Base-by-base conservation (phyloP, 2,113 vertebrate species). In the Rissa tridactyla region DNA sequence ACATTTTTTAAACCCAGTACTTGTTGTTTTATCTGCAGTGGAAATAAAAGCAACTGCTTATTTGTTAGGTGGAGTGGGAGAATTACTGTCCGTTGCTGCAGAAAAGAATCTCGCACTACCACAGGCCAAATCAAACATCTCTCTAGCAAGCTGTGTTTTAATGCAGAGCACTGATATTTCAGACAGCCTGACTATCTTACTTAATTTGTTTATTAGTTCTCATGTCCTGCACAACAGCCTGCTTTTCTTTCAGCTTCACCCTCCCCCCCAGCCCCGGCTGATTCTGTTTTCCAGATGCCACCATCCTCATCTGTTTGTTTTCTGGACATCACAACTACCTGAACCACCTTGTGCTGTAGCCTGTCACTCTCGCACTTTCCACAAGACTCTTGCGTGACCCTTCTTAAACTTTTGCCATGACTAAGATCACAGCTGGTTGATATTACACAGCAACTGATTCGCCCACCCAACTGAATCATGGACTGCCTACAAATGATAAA, bases 361-460 rank as follows among this genome's bases (percentile, higher is more conserved):
- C 34, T 46, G 17, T 40, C 47, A 19, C 20, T 83, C 64, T 84
- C 32, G 30, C 9, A 71, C 32, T 44, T 86, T 23, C 73, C 71
- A 34, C 54, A 80, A 71, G 11, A 64, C 19, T 23, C 11, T 8
- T 49, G 23, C 11, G 23, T 91, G 84, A 94, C 88, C 62, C 88
- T 94, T 87, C 62, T 72, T 79, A 57, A 92, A 77, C 27, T 71
- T 89, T 49, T 80, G 52, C 58, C 32, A 9, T 89, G 78, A 95
- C 71, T 94, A 95, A 94, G 66, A 94, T 84, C 77, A 85, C 89
- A 92, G 86, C 58, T 95, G 92, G 34, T 29, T 92, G 72, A 84
- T 91, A 91, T 82, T 86, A 84, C 12, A 78, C 87, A 87, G 61
- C 44, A n/a, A 65, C 34, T 52, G 78, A 95, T 89, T 95, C 49